Evolutionary conservation across 2,888 invertebrate genomes (phyloP), one percentile per base, ranked within the genome.

Genomic region (Lepidonotus clava): DNA sequence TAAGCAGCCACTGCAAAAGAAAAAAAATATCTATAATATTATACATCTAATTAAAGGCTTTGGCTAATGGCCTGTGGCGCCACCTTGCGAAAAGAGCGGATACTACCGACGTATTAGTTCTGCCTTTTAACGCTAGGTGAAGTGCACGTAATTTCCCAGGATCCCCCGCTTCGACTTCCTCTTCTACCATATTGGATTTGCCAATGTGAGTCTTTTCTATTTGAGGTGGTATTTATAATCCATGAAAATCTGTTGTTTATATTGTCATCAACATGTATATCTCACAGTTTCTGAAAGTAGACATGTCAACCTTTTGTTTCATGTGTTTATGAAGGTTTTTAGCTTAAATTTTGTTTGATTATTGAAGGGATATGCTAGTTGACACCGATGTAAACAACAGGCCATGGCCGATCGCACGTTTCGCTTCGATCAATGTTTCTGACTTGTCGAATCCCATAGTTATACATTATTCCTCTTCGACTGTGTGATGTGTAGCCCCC

Each of bases 161-260:
- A 84, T 36, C 40, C 41, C 36, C 21, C 5, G 28, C 36, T n/a
- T 56, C 61, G 18, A 66, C 84, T 84, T 84, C 84, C 84, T 84
- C 28, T 84, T 84, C 66, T 40, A 38, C 84, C 66, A 66, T 84
- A 36, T 56, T 66, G 41, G 84, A 61, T 84, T n/a, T 84, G 84
- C 84, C 84, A 66, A 84, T 84, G 84, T 84, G 84, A 84, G 84
- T 84, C 18, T 36, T 38, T n/a, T 5, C 71, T 11, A 36, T 36
- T n/a, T 21, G 38, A 71, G 36, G 14, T 8, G 1, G 6, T 34
- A 0, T n/a, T 38, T 5, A 21, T 21, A 71, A 71, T 71, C 71
- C 38, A 4, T 34, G 11, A 34, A 34, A 71, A 71, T 71, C 71
- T 71, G 14, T 0, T 6, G 8, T 36, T 71, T 34, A 1, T 36